phyloP scores from a whole-genome alignment of 1,140 invertebrate genomes.

The Halictus rubicundus region DNA sequence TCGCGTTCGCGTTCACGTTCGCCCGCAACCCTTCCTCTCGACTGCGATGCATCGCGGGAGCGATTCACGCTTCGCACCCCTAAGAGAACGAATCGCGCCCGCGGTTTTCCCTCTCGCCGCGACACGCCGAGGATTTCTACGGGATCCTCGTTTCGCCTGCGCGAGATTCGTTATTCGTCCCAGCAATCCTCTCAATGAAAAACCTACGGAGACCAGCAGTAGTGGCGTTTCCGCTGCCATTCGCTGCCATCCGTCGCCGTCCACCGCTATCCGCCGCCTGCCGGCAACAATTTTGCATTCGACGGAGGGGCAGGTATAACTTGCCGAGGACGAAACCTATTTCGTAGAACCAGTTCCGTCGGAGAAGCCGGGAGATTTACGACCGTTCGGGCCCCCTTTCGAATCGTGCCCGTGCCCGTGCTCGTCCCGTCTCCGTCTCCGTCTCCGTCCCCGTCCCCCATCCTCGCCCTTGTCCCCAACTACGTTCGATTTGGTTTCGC shows the following conservation, averaged over 20 bases:
- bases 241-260: not conserved
- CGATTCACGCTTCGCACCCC: not conserved
- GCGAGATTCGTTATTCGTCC: too few species aligned
- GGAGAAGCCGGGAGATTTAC: conserved; percentile 72
- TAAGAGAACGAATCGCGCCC: not conserved
- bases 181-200: too few species aligned
- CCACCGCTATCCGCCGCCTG: conserved; percentile 21
- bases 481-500: conserved; percentile 28
- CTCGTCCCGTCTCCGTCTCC: not conserved
- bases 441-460: conserved; percentile 2
- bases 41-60: not conserved
- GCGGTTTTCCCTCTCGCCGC: conserved; percentile 58
- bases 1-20: too few species aligned
- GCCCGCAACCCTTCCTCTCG: not conserved
- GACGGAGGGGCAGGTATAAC: conserved; percentile 68
- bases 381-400: conserved; percentile 68
- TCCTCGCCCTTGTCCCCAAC: not conserved
- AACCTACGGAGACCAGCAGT: not conserved
- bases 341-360: conserved; percentile 78
- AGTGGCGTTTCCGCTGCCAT: not conserved
- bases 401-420: conserved; percentile 25
- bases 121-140: conserved; percentile 72
- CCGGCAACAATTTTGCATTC: conserved; percentile 48
- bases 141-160: conserved; percentile 62
- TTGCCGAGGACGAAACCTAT: conserved; percentile 72